Conservation (phyloP, 2,113 vertebrate species). For the Heterochromis multidens region DNA sequence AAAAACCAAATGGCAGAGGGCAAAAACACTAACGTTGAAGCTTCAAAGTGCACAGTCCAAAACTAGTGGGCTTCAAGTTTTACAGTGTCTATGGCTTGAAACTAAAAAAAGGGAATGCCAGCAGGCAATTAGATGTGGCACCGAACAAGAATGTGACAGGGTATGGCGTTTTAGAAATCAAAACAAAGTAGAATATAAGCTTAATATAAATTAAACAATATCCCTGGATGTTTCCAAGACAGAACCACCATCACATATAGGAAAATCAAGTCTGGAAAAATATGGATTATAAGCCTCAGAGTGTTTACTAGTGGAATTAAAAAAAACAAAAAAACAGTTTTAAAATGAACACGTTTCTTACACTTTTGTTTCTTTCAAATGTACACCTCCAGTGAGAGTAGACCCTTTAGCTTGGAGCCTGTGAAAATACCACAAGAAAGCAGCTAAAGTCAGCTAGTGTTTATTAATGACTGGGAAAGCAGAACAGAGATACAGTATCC, state of each 20-base stretch:
- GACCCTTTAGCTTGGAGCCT: not conserved
- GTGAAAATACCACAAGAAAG: conserved; percentile 21
- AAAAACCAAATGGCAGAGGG: not conserved
- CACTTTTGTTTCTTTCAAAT: not conserved
- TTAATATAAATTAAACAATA: not conserved
- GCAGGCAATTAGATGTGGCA: not conserved
- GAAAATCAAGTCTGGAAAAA: not conserved
- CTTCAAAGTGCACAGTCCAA: not conserved
- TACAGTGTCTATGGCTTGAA: not conserved
- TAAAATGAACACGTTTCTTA: not conserved
- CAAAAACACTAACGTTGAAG: not conserved
- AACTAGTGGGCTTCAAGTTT: not conserved
- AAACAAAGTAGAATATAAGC: not conserved
- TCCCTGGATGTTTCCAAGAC: not conserved
- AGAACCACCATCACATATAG: not conserved
- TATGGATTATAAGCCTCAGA: not conserved
- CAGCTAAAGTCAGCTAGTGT: not conserved
- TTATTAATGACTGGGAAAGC: conserved; percentile 35
- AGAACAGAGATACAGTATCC: conserved; percentile 12
- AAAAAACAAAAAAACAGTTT: not conserved
- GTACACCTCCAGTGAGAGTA: not conserved
- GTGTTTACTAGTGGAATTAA: not conserved
- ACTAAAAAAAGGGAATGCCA: not conserved
- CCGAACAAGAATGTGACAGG: not conserved
- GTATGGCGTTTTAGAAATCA: not conserved